Conservation (phyloP, 2,888 invertebrate genomes). For the Zhuqinia jingwanae region DNA sequence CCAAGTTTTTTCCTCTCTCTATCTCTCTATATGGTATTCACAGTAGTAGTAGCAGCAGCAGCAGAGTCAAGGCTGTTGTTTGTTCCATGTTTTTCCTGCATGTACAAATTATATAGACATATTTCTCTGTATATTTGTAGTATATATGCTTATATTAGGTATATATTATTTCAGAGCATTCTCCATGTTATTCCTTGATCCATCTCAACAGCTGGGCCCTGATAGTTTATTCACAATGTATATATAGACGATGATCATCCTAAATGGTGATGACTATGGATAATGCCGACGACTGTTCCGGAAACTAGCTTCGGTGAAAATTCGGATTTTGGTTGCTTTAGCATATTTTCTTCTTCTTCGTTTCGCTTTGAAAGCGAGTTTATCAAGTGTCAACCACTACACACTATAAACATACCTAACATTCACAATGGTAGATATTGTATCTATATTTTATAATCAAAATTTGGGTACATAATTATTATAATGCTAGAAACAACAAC, state of each 20-base stretch:
- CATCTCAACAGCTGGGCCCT: slow-evolving; percentile 55
- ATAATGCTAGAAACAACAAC: background rate
- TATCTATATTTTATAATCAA: background rate
- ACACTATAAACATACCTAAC: no score
- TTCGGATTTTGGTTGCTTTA: slow-evolving; percentile 31
- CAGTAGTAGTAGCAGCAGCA: no score
- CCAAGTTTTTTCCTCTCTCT: background rate
- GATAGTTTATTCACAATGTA: slow-evolving; percentile 35
- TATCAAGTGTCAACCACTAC: background rate
- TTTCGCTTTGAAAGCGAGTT: background rate
- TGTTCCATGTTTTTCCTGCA: background rate
- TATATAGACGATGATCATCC: slow-evolving; percentile 35
- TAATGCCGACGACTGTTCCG: slow-evolving; percentile 23
- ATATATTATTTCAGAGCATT: no score
- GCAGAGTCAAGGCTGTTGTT: slow-evolving; percentile 56
- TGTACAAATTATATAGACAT: background rate
- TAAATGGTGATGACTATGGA: slow-evolving; percentile 39
- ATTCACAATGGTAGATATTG: no score
- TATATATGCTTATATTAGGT: background rate
- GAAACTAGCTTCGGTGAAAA: slow-evolving; percentile 39
- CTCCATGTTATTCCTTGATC: background rate
- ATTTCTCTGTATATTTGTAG: background rate
- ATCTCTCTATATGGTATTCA: no score
- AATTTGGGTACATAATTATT: background rate
- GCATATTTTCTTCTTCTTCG: no score